Percentiles rank a stretch among this genome's conserved stretches.
These are phyloP conservation scores for Glaucopsyche alexis DNA, from an alignment of 2,888 invertebrate species.

Conservation along the genomic window DNA sequence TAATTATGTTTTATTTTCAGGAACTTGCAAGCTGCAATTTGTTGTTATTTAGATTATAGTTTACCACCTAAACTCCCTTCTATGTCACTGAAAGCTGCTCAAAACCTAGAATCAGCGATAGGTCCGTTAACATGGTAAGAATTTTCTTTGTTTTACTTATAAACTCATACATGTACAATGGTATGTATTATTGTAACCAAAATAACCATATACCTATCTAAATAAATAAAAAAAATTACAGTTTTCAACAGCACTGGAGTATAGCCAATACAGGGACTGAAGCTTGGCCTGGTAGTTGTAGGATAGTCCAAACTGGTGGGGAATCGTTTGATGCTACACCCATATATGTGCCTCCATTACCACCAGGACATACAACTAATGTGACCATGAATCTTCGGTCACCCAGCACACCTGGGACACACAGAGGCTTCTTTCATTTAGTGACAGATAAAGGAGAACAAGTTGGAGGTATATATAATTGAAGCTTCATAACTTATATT, in stretches of 20 bases:
- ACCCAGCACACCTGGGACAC: slow-evolving; percentile 86
- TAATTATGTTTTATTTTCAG: slow-evolving; percentile 76
- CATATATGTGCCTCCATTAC: slow-evolving; percentile 84
- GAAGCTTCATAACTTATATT: background rate
- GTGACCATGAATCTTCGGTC: slow-evolving; percentile 90
- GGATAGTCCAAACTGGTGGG: slow-evolving; percentile 87
- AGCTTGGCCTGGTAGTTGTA: slow-evolving; percentile 92
- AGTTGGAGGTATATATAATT: slow-evolving; percentile 88
- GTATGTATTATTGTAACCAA: background rate
- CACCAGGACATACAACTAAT: slow-evolving; percentile 87
- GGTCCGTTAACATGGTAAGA: slow-evolving; percentile 86
- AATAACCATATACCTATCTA: background rate
- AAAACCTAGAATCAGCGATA: slow-evolving; percentile 83
- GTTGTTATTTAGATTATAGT: slow-evolving; percentile 95
- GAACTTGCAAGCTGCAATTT: slow-evolving; percentile 98
- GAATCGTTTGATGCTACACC: slow-evolving; percentile 68
- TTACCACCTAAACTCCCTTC: slow-evolving; percentile 79
- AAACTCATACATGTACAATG: too few relatives aligned
- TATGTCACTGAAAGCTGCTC: slow-evolving; percentile 80
- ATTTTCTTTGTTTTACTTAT: slow-evolving; percentile 7
- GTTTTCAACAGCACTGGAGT: slow-evolving; percentile 93
- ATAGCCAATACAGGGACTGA: slow-evolving; percentile 93
- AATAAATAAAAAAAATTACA: slow-evolving; percentile 46
- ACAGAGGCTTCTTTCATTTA: slow-evolving; percentile 94
- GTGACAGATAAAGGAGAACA: slow-evolving; percentile 91